Base-by-base conservation (phyloP, 2,888 invertebrate species). In the Protodeltote pygarga region DNA sequence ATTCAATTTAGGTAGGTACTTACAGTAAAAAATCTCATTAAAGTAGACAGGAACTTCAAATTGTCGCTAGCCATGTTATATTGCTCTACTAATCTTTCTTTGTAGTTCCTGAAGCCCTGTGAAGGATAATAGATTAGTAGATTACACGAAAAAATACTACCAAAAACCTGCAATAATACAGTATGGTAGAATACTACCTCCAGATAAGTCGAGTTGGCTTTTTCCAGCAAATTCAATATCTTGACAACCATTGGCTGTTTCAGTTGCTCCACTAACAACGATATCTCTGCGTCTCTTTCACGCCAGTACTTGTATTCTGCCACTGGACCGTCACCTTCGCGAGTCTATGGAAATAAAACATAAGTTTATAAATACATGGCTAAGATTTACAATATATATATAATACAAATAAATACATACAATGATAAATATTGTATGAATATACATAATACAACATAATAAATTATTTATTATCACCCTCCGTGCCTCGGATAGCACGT, bases 281-380 rank as follows among this genome's bases (percentile, higher is more conserved):
- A 96, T 13, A 97, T 89, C 39, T 95, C 95, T 0, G 95, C 94
- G 76, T 97, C 96, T 54, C 96, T 93, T 71, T 96, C 95, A 37
- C 96, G 93, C 98, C 98, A 98, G 71, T 96, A 96, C 51, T 95
- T 95, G 74, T 96, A 96, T 78, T 98, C 98, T 0, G 96, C 95
- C 40, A 98, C 93, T 0, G 98, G 97, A 0, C 96, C 96, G 48
- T 95, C 94, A 0, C 95, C 96, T 29, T 93, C 93, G 0, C 94
- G 93, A 46, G 92, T 84, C 88, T 88, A 55, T 1, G 31, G 34
- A 39, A 15, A 25, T 8, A 20, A 2, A 6, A 5, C 9, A 21
- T 3, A 4, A 15, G 4, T 1, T 21, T 20, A 24, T 14, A 16
- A 9, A 35, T 5, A 3, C 14, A 25, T 39, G 8, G 1, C 27